These are phyloP conservation scores for Luperina testacea DNA, from an alignment of 2,888 invertebrate species.

Conservation along the genomic window DNA sequence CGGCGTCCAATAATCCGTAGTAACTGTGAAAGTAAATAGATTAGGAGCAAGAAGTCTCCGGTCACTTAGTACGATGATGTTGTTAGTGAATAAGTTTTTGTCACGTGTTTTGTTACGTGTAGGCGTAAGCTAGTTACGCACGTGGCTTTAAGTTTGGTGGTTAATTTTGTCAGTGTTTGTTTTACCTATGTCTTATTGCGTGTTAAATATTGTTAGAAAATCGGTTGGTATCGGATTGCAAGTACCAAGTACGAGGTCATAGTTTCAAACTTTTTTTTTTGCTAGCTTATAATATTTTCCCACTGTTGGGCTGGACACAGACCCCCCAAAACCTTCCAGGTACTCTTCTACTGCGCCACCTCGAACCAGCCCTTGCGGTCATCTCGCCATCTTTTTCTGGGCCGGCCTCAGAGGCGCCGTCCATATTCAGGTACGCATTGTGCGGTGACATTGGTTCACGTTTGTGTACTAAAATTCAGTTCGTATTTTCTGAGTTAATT, in stretches of 20 bases:
- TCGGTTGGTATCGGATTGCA: not conserved
- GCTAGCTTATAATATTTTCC: no score
- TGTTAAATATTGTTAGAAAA: not conserved
- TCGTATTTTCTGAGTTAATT: no score
- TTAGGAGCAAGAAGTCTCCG: slow-evolving; percentile 55
- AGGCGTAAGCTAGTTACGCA: slow-evolving; percentile 18
- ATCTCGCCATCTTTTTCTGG: no score
- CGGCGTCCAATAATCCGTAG: slow-evolving; percentile 51
- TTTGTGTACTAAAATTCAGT: no score
- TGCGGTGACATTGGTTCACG: no score
- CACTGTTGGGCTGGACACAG: no score
- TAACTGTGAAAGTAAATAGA: slow-evolving; percentile 56
- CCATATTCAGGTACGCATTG: no score
- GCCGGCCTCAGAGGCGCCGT: no score
- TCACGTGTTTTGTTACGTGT: slow-evolving; percentile 38
- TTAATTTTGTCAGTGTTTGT: slow-evolving; percentile 11
- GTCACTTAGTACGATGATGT: slow-evolving; percentile 51
- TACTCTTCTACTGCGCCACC: no score
- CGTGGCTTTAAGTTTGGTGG: slow-evolving; percentile 30
- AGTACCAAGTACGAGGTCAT: not conserved
- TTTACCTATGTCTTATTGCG: not conserved
- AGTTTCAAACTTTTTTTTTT: not conserved
- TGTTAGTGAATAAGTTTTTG: slow-evolving; percentile 57
- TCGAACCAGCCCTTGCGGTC: no score
- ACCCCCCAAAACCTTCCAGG: no score